Evolutionary conservation across 2,888 invertebrate species (phyloP).

Genomic region (Caenorhabditis sp.): DNA sequence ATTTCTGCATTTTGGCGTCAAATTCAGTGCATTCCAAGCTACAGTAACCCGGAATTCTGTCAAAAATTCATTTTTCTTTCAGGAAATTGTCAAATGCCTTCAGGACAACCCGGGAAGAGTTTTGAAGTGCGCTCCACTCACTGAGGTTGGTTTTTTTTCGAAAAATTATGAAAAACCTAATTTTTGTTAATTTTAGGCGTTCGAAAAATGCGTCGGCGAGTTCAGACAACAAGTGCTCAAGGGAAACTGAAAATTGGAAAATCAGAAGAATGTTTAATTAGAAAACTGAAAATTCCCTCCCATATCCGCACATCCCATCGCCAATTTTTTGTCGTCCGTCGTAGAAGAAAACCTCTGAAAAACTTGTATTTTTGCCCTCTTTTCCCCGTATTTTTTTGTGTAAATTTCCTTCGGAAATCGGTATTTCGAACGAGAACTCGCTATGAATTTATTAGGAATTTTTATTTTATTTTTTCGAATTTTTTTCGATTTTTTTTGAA

Average conservation of each 20-base stretch:
- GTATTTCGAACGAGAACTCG: conserved; percentile 44
- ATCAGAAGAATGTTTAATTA: conserved; percentile 13
- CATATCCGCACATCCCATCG: background rate
- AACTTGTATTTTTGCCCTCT: background rate
- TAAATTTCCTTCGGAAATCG: conserved; percentile 11
- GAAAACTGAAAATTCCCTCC: background rate
- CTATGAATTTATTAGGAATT: conserved; percentile 41
- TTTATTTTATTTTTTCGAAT: background rate
- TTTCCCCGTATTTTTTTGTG: background rate
- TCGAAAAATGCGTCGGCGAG: conserved; percentile 76
- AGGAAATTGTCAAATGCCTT: conserved; percentile 78
- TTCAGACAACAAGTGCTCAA: conserved; percentile 78
- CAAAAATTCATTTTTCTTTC: conserved; percentile 11
- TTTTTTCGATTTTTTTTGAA: conserved; percentile 6
- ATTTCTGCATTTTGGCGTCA: no score
- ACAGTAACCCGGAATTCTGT: background rate
- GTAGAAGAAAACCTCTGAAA: background rate
- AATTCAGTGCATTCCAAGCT: no score
- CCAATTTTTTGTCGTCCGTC: background rate
- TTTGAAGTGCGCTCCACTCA: conserved; percentile 77
- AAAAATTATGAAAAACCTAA: conserved; percentile 1
- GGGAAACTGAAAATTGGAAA: conserved; percentile 58
- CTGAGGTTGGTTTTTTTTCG: conserved; percentile 54
- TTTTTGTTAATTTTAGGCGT: conserved; percentile 42
- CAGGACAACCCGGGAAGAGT: conserved; percentile 74